Evolutionary conservation across 37 sponge, comb jelly and placozoan genomes (phyloP), one percentile per base, ranked within the genome.

Genomic region (Corticium candelabrum): DNA sequence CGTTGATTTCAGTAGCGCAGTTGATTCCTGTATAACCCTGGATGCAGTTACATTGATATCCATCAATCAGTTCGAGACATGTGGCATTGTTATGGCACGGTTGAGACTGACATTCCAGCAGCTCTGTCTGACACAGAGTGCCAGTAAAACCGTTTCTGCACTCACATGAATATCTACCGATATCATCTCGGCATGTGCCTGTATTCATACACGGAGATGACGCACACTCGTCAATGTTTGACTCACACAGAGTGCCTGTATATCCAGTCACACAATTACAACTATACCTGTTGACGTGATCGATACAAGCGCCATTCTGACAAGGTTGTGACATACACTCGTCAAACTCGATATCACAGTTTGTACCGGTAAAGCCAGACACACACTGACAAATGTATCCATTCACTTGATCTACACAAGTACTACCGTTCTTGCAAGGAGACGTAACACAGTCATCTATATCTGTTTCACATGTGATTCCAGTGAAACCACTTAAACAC

Each of bases 141-240:
- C 36, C 68, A 35, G 56, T 79, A 41, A 77, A 74, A 1, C 83
- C 83, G 5, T 27, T 41, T 34, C 3, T 1, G 33, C 83, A 82
- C 3, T 35, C 31, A 41, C 83, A 82, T 1, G 69, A 57, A 31
- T 41, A 82, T 2, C 4, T 3, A 3, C 2, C 40, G 29, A 82
- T 30, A 29, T 35, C 37, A 80, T 81, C 82, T 7, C 7, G 67
- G 56, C 91, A 91, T 29, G 70, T 82, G 21, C 77, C 91, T 68
- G 77, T 78, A 80, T 89, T 86, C 38, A 73, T 38, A 67, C 93
- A 91, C 21, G 80, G 82, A 3, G 68, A 41, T 2, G 41, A 3
- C 4, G 37, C 74, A 41, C 93, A 92, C 15, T 85, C 91, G 76
- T 92, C 71, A 39, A 92, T 84, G 37, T 80, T 76, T 1, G 37